Evolutionary conservation across 1,140 invertebrate species (phyloP).

Genomic region (Drosophila bipectinata): DNA sequence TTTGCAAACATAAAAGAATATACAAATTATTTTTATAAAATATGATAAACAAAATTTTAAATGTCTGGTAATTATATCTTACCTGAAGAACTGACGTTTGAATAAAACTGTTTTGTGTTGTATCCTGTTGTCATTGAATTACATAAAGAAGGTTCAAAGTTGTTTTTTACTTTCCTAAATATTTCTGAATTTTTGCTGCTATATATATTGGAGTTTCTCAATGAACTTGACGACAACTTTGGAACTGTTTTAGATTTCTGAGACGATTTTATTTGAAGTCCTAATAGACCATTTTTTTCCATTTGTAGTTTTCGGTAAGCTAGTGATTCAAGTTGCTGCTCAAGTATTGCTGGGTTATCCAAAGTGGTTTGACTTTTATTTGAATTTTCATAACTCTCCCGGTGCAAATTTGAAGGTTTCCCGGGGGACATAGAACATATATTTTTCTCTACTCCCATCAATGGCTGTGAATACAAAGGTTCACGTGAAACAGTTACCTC

Average conservation of each 20-base stretch:
- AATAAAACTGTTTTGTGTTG: constrained; percentile 3
- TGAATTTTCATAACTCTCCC: constrained; percentile 16
- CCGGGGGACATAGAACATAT: constrained; percentile 15
- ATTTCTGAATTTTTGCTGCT: constrained; percentile 17
- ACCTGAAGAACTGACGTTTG: constrained; percentile 26
- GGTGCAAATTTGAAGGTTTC: constrained; percentile 27
- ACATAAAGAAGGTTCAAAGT: not conserved
- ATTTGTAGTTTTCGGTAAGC: constrained; percentile 80
- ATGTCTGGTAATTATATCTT: not conserved
- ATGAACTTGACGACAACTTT: constrained; percentile 44
- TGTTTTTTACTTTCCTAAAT: not conserved
- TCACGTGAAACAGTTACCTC: constrained; percentile 81
- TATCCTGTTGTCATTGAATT: not conserved
- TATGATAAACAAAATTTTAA: not conserved
- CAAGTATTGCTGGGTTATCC: constrained; percentile 74
- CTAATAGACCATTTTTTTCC: constrained; percentile 71
- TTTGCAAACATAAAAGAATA: constrained; percentile 45
- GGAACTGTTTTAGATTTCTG: constrained; percentile 17
- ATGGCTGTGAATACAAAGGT: constrained; percentile 84
- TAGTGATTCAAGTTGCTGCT: constrained; percentile 78
- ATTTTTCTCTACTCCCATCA: constrained; percentile 51
- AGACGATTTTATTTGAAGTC: constrained; percentile 5
- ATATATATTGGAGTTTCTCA: constrained; percentile 38
- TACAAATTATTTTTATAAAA: constrained; percentile 15
- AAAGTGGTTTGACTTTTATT: constrained; percentile 55